Evolutionary conservation across 1,140 invertebrate genomes (phyloP), one percentile per base, ranked within the genome.

Genomic region (Diabrotica undecimpunctata): DNA sequence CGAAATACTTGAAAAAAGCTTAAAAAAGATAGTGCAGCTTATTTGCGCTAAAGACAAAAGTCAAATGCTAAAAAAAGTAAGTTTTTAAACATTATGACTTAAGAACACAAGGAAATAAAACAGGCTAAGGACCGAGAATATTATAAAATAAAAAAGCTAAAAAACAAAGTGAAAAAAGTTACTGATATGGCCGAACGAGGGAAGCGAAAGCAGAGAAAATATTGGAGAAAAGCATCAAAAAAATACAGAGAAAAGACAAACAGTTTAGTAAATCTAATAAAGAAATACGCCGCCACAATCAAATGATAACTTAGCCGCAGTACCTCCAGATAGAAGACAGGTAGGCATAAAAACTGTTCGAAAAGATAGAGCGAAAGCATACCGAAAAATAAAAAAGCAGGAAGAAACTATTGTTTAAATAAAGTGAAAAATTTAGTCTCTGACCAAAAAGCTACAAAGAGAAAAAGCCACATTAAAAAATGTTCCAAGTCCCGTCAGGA

Each of bases 291-390:
- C 61, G n/a, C 62, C 54, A 55, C 10, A 66, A 57, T 65, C 65
- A 36, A 61, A 66, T 36, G 39, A 66, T 53, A 36, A 64, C 7
- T 55, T 35, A 55, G 54, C 54, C 35, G 6, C 13, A 55, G 9
- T 35, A 55, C 12, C 13, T 13, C 54, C 54, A 55, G 62, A 10
- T 7, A 64, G 46, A 10, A 65, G 37, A 61, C 25, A 36, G 41
- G 66, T 66, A 38, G 51, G 64, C 13, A 70, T 56, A 70, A 60
- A 68, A 59, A 70, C 10, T n/a, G 66, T 61, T 12, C 46, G 61
- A 51, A 67, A 64, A 38, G 59, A 69, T 64, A 69, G 64, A 35
- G 65, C 60, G 7, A 64, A 67, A 64, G 56, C 54, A 67, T 64
- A 67, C 50, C n/a, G 66, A 12, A 67, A 69, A 66, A 62, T 62